Evolutionary conservation across 2,113 vertebrate species (phyloP).

Genomic region (Tragelaphus scriptus): DNA sequence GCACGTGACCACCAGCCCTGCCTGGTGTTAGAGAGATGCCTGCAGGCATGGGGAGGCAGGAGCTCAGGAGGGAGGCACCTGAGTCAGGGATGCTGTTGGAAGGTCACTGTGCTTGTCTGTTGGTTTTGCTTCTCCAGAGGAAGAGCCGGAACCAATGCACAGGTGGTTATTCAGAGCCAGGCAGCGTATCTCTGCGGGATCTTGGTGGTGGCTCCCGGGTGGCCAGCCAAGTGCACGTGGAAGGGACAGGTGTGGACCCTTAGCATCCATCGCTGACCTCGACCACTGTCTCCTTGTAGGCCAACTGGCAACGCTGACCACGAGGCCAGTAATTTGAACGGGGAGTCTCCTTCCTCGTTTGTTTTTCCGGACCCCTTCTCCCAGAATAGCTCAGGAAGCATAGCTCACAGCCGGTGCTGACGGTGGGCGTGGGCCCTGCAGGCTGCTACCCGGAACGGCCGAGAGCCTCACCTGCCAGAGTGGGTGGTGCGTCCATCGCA

Average conservation of each 20-base stretch:
- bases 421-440: neutral
- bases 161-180: neutral
- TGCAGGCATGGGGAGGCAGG: no score
- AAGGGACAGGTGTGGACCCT: neutral
- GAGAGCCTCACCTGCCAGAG: neutral
- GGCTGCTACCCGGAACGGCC: neutral
- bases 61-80: fast-evolving
- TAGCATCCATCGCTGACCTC: neutral
- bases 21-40: neutral
- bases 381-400: fast-evolving
- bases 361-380: neutral
- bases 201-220: neutral
- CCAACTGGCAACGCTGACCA: neutral
- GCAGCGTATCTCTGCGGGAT: neutral
- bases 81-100: fast-evolving
- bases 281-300: neutral
- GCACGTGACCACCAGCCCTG: neutral
- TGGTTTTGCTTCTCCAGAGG: no score
- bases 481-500: fast-evolving
- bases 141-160: fast-evolving
- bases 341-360: neutral
- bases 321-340: neutral
- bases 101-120: fast-evolving
- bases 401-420: fast-evolving
- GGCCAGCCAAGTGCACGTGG: neutral